Conservation (phyloP, 37 sponge, comb jelly and placozoan genomes). For the Geodia barretti region DNA sequence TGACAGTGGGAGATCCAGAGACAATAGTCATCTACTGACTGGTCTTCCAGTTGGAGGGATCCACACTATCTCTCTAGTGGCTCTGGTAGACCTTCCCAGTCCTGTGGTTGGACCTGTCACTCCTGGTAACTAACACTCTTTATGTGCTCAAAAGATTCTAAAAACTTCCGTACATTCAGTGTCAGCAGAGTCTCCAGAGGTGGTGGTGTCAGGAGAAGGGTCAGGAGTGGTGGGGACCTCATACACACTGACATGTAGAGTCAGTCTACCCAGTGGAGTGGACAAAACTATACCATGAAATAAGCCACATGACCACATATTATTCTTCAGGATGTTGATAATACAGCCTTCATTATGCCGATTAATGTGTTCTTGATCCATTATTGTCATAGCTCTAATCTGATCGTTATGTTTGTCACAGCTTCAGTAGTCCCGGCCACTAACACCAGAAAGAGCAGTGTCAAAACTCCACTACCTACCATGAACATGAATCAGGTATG, state of each 20-base stretch:
- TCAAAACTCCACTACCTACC: neutral
- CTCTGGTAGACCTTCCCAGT: neutral
- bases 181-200: neutral
- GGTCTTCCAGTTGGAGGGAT: neutral
- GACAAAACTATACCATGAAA: too few relatives aligned
- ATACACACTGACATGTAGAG: neutral
- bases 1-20: too few relatives aligned
- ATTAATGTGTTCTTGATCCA: too few relatives aligned
- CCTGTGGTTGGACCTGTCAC: neutral
- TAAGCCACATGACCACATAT: too few relatives aligned
- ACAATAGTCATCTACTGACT: neutral
- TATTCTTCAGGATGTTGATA: too few relatives aligned
- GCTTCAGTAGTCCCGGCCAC: too few relatives aligned
- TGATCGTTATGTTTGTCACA: too few relatives aligned
- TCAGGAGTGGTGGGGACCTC: neutral
- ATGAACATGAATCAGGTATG: conserved; percentile 4
- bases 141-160: neutral
- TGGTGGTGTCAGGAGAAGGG: neutral
- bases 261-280: neutral
- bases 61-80: neutral
- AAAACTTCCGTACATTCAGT: neutral
- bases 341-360: too few relatives aligned
- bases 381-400: too few relatives aligned
- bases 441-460: too few relatives aligned
- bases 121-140: neutral